Conservation (phyloP, 2,888 invertebrate species). For the Plebejus anna region DNA sequence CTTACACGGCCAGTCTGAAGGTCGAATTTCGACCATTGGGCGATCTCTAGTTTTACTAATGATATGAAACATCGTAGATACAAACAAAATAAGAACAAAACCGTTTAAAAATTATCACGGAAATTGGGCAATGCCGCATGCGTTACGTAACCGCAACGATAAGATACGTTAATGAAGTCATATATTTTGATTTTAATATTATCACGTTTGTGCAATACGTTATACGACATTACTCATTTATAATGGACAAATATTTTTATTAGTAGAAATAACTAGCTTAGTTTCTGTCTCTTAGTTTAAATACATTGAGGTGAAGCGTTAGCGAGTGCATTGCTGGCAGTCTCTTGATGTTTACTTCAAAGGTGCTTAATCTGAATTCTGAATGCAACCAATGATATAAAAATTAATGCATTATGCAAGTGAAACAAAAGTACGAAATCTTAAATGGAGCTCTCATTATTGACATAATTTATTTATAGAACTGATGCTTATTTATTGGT, state of each 20-base stretch:
- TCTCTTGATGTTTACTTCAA: no score
- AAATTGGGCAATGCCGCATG: neutral
- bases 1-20: no score
- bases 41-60: neutral
- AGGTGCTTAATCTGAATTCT: no score
- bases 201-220: slow-evolving; percentile 12
- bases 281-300: no score
- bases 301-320: no score
- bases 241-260: neutral
- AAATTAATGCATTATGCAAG: neutral
- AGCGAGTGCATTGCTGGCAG: no score
- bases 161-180: slow-evolving; percentile 11
- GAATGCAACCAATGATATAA: no score
- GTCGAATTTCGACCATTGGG: no score
- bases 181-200: neutral
- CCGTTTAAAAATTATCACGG: neutral
- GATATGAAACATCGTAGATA: neutral
- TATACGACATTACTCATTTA: neutral
- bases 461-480: neutral
- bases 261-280: neutral
- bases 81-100: neutral
- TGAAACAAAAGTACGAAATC: neutral
- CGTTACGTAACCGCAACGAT: slow-evolving; percentile 15
- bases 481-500: neutral
- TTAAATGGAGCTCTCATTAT: neutral